These are phyloP conservation scores for Eulemur macaco DNA, from an alignment of 2,113 vertebrate genomes.

Conservation along the genomic window DNA sequence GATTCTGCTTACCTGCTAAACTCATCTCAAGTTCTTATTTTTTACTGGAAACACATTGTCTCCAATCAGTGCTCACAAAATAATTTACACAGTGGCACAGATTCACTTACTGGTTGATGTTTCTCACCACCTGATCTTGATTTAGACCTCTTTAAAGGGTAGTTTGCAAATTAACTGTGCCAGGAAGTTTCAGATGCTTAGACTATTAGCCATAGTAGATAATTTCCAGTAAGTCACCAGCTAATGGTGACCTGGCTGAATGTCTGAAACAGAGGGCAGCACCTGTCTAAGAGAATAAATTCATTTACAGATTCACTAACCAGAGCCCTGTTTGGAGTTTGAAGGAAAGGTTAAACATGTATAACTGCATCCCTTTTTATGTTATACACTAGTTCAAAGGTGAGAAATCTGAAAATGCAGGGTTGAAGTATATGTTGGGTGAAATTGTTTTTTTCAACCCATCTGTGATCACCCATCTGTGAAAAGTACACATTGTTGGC, in stretches of 20 bases:
- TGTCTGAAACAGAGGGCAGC: neutral
- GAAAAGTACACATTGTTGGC: neutral
- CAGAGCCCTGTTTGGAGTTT: neutral
- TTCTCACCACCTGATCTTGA: conserved; percentile 4
- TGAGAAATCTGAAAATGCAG: neutral
- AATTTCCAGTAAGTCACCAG: neutral
- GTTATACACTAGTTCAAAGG: neutral
- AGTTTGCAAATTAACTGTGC: neutral
- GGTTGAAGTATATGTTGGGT: neutral
- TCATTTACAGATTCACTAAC: neutral
- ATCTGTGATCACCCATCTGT: neutral
- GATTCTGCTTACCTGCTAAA: neutral
- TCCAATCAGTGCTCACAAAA: neutral
- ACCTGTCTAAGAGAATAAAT: neutral
- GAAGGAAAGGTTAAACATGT: neutral
- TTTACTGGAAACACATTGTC: neutral
- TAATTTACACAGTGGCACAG: neutral
- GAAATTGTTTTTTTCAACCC: neutral
- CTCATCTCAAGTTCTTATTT: neutral
- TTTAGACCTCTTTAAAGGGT: neutral
- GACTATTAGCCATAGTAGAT: neutral
- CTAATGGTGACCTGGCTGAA: neutral
- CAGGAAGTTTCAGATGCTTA: neutral
- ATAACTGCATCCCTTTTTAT: neutral
- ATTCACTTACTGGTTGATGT: neutral